Evolutionary conservation across 2,113 vertebrate genomes (phyloP).

Genomic region (Plecturocebus donacophilus): DNA sequence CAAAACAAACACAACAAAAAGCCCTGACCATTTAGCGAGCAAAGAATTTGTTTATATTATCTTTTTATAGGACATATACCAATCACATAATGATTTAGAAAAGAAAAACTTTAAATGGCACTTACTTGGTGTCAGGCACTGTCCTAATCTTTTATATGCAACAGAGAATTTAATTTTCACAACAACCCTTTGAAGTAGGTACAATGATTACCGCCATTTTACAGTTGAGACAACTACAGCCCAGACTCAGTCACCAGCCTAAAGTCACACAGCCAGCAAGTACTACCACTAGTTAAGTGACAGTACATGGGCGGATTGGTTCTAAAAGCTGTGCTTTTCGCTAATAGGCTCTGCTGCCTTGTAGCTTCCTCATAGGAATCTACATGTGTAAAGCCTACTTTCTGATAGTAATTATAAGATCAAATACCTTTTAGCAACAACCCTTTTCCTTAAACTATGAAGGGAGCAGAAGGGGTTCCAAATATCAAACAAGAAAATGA

Average conservation of each 20-base stretch:
- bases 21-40: not conserved
- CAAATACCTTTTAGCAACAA: not conserved
- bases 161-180: slow-evolving; percentile 15
- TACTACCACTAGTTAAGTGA: not conserved
- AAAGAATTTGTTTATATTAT: not conserved
- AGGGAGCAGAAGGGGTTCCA: not conserved
- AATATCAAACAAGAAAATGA: slow-evolving; percentile 12
- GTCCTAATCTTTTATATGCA: not conserved
- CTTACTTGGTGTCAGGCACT: not conserved
- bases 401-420: not conserved
- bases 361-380: not conserved
- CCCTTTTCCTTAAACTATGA: not conserved
- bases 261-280: not conserved
- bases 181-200: not conserved
- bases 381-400: not conserved
- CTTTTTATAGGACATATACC: not conserved
- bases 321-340: slow-evolving; percentile 11
- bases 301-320: not conserved
- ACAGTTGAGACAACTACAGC: not conserved
- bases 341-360: not conserved
- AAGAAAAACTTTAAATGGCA: not conserved
- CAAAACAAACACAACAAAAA: not conserved
- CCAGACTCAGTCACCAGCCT: not conserved
- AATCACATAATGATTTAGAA: not conserved
- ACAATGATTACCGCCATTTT: not conserved